Evolutionary conservation across 1,140 invertebrate species (phyloP).

Genomic region (Eriocheir sinensis): DNA sequence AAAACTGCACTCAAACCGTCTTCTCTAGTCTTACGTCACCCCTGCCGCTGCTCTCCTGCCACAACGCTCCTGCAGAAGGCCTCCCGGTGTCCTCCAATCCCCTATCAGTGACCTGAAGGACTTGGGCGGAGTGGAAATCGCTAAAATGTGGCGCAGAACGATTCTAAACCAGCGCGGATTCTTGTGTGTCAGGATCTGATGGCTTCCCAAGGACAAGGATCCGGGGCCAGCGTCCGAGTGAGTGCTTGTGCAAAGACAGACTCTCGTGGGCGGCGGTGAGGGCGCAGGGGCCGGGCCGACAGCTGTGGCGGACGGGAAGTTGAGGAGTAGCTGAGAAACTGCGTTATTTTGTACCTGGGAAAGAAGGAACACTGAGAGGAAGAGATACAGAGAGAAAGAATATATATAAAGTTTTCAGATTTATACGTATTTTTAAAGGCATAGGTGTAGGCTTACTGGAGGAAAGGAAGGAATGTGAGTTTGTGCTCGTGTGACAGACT

Average conservation of each 20-base stretch:
- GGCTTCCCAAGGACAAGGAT: not conserved
- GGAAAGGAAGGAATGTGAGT: not conserved
- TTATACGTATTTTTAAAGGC: not conserved
- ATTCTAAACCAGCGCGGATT: not conserved
- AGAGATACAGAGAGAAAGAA: not conserved
- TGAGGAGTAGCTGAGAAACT: not conserved
- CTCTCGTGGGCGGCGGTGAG: not conserved
- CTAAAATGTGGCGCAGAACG: not conserved
- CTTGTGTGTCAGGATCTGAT: not conserved
- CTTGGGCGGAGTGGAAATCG: not conserved
- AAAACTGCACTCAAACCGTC: conserved; percentile 14
- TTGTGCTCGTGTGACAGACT: conserved; percentile 10
- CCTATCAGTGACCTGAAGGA: not conserved
- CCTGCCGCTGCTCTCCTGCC: not conserved
- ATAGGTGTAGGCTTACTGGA: no score
- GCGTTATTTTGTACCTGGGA: not conserved
- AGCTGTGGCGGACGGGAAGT: not conserved
- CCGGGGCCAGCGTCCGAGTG: conserved; percentile 3
- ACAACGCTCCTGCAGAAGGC: not conserved
- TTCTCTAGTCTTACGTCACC: conserved; percentile 1
- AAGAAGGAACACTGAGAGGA: not conserved
- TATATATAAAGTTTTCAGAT: not conserved
- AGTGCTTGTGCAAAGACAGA: not conserved
- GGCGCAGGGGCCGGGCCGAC: not conserved
- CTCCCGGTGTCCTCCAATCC: not conserved